Conservation (phyloP, 2,888 invertebrate species). For the Exephanes ischioxanthus region DNA sequence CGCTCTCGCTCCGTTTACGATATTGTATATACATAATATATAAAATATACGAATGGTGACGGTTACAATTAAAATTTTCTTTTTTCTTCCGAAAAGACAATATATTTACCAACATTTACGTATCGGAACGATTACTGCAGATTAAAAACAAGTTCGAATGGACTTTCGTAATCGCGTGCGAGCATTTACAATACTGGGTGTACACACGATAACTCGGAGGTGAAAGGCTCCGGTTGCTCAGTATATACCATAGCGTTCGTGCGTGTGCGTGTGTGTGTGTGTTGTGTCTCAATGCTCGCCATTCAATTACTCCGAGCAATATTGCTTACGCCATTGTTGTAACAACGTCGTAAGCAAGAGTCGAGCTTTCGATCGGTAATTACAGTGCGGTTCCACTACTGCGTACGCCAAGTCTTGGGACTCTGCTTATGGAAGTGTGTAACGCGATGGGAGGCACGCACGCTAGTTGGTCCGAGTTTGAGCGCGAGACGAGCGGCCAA, state of each 20-base stretch:
- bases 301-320: slow-evolving; percentile 53
- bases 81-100: background rate
- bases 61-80: background rate
- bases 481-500: slow-evolving; percentile 2
- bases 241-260: slow-evolving; percentile 25
- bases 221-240: slow-evolving; percentile 67
- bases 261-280: background rate
- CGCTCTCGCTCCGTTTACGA: slow-evolving; percentile 2
- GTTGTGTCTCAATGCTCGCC: slow-evolving; percentile 44
- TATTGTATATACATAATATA: background rate
- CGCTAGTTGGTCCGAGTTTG: slow-evolving; percentile 15
- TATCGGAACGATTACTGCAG: background rate
- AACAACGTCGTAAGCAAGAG: background rate
- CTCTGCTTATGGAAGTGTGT: background rate
- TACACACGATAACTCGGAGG: slow-evolving; percentile 40
- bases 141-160: background rate
- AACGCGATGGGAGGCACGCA: slow-evolving; percentile 38
- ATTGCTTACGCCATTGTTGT: background rate
- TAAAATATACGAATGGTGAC: background rate
- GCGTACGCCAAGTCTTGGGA: background rate
- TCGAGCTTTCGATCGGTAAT: slow-evolving; percentile 42
- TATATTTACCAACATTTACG: background rate
- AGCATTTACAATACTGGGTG: slow-evolving; percentile 24
- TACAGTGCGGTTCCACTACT: slow-evolving; percentile 3
- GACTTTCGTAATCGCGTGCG: slow-evolving; percentile 29